Base-by-base conservation (phyloP, 1,140 invertebrate genomes). In the Caerostris darwini region DNA sequence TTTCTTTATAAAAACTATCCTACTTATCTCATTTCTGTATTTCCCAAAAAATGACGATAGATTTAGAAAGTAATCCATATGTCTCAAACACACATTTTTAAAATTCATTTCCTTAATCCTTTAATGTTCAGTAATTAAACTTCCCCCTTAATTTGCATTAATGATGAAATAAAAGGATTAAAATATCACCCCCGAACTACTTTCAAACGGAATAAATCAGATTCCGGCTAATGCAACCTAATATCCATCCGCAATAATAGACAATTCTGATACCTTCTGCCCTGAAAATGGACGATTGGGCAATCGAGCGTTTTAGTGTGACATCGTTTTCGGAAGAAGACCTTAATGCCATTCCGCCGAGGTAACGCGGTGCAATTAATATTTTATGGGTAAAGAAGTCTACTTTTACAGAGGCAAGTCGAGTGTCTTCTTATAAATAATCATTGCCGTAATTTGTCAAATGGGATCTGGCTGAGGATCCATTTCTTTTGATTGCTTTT, bases 331-430 rank as follows among this genome's bases (percentile, higher is more conserved):
- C 34, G 61, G 17, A 64, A 64, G 10, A 17, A 64, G 12, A 64
- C 61, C 17, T 12, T 50, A 53, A 77, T 34, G 8, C 19, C 4
- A 10, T 77, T 53, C 50, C 19, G 12, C 12, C 53, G 71, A 77
- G 71, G 34, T 77, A 77, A 8, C 19, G 53, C 19, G 12, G 34
- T 34, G 71, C 71, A 77, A 50, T 77, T 77, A 77, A 77, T 77
- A 77, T 77, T 77, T 77, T 53, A 77, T 77, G 71, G 71, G 71
- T 3, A 77, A 77, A 77, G 71, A 53, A 77, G 71, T 3, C 34
- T 53, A 77, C 34, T 50, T 7, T 5, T 34, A 5, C 50, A 53
- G 71, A 7, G 34, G 67, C n/a, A 7, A 71, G n/a, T 71, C 19
- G n/a, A 77, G 71, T 77, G 10, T 12, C 3, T 77, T 77, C 71